Evolutionary conservation across 2,888 invertebrate species (phyloP).

Genomic region (Drosophila meridionalis): DNA sequence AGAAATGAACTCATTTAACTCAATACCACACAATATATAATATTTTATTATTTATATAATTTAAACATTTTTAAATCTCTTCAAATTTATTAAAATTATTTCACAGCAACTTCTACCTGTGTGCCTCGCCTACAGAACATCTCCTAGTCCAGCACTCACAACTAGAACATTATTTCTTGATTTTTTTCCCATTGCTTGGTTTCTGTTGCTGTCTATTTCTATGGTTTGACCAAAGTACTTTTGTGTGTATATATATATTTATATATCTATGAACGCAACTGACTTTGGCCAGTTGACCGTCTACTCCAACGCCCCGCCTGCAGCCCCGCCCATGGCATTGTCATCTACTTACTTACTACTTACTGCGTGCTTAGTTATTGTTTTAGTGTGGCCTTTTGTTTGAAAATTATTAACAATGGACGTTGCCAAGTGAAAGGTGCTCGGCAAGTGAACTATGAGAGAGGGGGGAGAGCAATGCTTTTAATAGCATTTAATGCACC

Average conservation of each 20-base stretch:
- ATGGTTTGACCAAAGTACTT: conserved; percentile 56
- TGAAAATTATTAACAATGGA: conserved; percentile 76
- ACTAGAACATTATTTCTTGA: background rate
- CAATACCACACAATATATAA: no score
- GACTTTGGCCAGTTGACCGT: conserved; percentile 45
- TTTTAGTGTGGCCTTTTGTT: conserved; percentile 79
- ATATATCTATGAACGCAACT: conserved; percentile 13
- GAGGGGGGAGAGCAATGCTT: conserved; percentile 18
- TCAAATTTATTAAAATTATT: no score
- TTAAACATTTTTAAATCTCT: no score
- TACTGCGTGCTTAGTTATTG: conserved; percentile 79
- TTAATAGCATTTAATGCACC: conserved; percentile 80
- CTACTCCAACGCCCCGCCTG: conserved; percentile 8
- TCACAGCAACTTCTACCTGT: background rate
- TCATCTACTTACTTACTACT: conserved; percentile 79
- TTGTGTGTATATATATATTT: conserved; percentile 31
- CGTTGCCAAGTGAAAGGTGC: conserved; percentile 60
- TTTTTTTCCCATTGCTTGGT: conserved; percentile 12
- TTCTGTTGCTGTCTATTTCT: conserved; percentile 51
- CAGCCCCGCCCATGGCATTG: conserved; percentile 52
- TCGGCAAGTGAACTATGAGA: background rate
- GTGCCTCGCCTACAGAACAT: background rate
- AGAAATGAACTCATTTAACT: no score
- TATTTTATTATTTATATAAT: no score
- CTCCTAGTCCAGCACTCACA: background rate